Percentiles rank a stretch among this genome's conserved stretches.
Conservation (phyloP, 2,113 vertebrate genomes). For the Neoarius graeffei region DNA sequence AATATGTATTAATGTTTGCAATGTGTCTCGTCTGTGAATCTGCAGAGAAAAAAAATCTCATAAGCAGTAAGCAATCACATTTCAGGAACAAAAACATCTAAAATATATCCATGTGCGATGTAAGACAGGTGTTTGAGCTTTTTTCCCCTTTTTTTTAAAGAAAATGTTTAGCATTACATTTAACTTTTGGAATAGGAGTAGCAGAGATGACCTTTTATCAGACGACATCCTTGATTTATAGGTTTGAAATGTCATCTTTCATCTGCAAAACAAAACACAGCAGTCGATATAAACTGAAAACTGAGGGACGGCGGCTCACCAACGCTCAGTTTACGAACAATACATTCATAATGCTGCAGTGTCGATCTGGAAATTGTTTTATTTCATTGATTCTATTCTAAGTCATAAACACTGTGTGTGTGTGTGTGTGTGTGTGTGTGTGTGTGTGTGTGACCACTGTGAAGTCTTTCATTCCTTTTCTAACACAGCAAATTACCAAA, state of each 20-base stretch:
- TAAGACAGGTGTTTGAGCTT: neutral
- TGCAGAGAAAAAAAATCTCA: neutral
- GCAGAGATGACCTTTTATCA: constrained; percentile 3
- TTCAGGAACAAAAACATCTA: neutral
- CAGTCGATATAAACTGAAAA: neutral
- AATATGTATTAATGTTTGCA: constrained; percentile 27
- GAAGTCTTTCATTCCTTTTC: neutral
- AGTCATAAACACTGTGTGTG: neutral
- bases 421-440: neutral
- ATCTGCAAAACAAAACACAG: neutral
- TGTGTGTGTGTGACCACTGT: neutral
- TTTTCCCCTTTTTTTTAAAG: neutral
- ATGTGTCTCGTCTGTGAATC: constrained; percentile 13
- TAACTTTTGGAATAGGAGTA: neutral
- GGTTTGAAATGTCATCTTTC: constrained; percentile 10
- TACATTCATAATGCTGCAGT: neutral
- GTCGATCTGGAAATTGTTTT: neutral
- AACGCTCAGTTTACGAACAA: neutral
- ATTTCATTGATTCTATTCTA: neutral
- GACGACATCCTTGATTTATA: neutral
- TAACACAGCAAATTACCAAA: neutral
- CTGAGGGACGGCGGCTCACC: neutral
- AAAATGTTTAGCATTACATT: neutral
- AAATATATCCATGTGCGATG: neutral
- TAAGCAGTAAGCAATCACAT: neutral